Evolutionary conservation across 92 coral and sea anemone species (phyloP).

Genomic region (Epizoanthus fatuus): DNA sequence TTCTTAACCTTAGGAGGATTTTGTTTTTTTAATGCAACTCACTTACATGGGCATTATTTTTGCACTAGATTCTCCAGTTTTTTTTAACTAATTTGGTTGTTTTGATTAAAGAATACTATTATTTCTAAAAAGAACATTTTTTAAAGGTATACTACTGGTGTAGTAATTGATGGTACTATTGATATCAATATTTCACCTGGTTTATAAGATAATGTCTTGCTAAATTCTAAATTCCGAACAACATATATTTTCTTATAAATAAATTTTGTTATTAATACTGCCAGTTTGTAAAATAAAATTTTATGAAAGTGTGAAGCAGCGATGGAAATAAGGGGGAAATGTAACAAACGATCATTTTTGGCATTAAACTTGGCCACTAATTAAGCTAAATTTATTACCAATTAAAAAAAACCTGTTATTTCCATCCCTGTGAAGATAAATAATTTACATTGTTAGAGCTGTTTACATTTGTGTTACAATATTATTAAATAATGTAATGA

Average conservation of each 20-base stretch:
- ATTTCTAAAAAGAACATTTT: not conserved
- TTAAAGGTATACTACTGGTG: not conserved
- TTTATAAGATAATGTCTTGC: not conserved
- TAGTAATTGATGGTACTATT: too few relatives aligned
- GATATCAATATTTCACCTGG: not conserved
- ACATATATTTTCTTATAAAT: not conserved
- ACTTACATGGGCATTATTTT: too few relatives aligned
- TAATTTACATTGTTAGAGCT: not conserved
- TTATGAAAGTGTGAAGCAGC: constrained; percentile 11
- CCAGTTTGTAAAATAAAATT: not conserved
- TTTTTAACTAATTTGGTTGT: too few relatives aligned
- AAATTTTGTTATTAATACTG: not conserved
- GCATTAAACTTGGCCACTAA: not conserved
- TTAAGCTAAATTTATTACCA: constrained; percentile 5
- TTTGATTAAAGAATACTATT: too few relatives aligned
- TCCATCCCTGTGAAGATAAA: not conserved
- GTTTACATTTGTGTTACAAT: constrained; percentile 1
- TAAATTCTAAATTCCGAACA: too few relatives aligned
- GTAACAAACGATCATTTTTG: constrained; percentile 9
- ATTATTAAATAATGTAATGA: not conserved
- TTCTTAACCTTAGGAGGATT: constrained; percentile 1
- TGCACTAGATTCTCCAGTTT: too few relatives aligned
- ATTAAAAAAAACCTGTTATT: not conserved
- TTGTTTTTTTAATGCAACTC: not conserved
- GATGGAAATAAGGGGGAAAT: constrained; percentile 4